phyloP scores from a whole-genome alignment of 2,888 invertebrate species.

The Uloborus plumipes region DNA sequence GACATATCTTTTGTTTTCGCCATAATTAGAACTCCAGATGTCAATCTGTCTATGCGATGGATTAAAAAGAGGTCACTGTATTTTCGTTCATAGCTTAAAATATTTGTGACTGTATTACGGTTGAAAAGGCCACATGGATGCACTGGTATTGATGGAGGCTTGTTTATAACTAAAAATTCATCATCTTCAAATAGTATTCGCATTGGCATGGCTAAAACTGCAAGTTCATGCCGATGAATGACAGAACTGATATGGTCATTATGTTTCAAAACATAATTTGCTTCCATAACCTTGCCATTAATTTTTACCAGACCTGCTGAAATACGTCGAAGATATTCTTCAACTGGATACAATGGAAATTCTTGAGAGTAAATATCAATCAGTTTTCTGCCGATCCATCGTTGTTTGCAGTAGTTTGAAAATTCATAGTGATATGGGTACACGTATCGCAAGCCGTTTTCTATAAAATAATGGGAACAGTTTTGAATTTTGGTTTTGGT shows the following conservation, averaged over 20 bases:
- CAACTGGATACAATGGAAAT: slow-evolving; percentile 91
- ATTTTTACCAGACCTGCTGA: slow-evolving; percentile 55
- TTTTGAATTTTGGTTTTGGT: slow-evolving; percentile 81
- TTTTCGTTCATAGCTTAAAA: slow-evolving; percentile 95
- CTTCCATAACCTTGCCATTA: slow-evolving; percentile 80
- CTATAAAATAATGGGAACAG: slow-evolving; percentile 81
- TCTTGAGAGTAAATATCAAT: slow-evolving; percentile 92
- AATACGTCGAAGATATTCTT: slow-evolving; percentile 77
- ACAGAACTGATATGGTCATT: slow-evolving; percentile 93
- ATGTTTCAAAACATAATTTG: slow-evolving; percentile 91
- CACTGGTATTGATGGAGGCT: slow-evolving; percentile 99
- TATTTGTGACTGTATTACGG: slow-evolving; percentile 96
- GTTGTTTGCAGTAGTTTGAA: slow-evolving; percentile 93
- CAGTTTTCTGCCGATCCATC: slow-evolving; percentile 95
- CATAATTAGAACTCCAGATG: slow-evolving; percentile 92
- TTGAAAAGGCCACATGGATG: slow-evolving; percentile 98
- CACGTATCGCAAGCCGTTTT: slow-evolving; percentile 94
- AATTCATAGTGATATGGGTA: slow-evolving; percentile 97
- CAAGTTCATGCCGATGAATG: slow-evolving; percentile 93
- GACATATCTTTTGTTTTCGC: slow-evolving; percentile 94
- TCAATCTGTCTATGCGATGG: slow-evolving; percentile 95
- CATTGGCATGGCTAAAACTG: slow-evolving; percentile 94
- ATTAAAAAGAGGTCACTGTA: slow-evolving; percentile 90
- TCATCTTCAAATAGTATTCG: slow-evolving; percentile 98
- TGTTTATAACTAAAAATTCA: slow-evolving; percentile 99